Percentiles rank a stretch among this genome's conserved stretches.
Conservation (phyloP, 2,113 vertebrate species). For the Aegithalos caudatus region DNA sequence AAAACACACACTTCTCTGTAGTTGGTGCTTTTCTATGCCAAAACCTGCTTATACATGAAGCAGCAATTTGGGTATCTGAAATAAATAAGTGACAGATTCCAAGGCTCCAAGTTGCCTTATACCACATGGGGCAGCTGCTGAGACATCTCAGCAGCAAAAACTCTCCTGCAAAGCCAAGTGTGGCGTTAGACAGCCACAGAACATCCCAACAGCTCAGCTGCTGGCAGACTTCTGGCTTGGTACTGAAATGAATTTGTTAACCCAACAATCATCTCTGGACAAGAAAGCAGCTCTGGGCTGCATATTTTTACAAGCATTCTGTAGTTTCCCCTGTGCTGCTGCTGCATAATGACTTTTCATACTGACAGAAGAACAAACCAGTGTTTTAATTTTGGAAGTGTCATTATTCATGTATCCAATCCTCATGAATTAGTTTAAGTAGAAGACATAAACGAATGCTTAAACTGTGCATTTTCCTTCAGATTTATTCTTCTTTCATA, state of each 20-base stretch:
- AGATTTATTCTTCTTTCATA: not conserved
- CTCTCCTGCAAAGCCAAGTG: not conserved
- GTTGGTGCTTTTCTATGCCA: conserved; percentile 5
- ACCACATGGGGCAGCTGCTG: not conserved
- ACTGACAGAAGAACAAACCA: not conserved
- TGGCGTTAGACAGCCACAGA: not conserved
- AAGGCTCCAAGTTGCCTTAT: not conserved
- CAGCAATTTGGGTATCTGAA: not conserved
- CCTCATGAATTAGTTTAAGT: not conserved
- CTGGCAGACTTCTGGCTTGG: not conserved
- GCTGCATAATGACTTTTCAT: not conserved
- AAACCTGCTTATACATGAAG: conserved; percentile 16
- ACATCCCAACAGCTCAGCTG: not conserved
- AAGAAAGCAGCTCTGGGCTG: not conserved
- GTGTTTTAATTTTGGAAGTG: not conserved
- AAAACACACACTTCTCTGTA: not conserved
- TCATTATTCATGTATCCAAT: not conserved
- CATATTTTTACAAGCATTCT: not conserved
- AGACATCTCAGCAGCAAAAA: not conserved
- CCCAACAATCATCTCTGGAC: not conserved
- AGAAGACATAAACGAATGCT: not conserved
- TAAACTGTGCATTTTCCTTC: not conserved
- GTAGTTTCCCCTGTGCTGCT: not conserved
- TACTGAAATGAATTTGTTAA: not conserved
- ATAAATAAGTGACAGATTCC: conserved; percentile 15